Evolutionary conservation across 1,140 invertebrate genomes (phyloP).

Genomic region (Vanessa atalanta): DNA sequence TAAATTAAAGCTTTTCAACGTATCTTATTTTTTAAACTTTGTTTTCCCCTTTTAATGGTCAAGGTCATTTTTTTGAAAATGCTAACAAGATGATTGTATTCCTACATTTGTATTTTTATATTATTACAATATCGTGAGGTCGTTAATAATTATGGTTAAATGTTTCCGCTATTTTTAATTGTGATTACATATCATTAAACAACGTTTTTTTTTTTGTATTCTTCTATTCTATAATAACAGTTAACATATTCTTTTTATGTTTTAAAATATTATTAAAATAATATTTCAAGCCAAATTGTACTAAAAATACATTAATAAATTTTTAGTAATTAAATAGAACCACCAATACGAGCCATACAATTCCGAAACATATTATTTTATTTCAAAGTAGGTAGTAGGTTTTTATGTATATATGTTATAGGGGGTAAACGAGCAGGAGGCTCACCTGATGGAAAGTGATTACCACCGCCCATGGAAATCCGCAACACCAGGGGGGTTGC

Average conservation of each 20-base stretch:
- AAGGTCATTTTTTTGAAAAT: conserved; percentile 10
- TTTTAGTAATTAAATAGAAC: too few relatives aligned
- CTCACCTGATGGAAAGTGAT: too few relatives aligned
- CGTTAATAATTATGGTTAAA: neutral
- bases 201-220: neutral
- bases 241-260: neutral
- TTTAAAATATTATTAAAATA: neutral
- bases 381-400: too few relatives aligned
- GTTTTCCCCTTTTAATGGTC: neutral
- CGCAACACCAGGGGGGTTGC: too few relatives aligned
- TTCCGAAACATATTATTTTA: too few relatives aligned
- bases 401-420: too few relatives aligned
- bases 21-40: neutral
- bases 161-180: conserved; percentile 6
- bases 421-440: too few relatives aligned
- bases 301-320: too few relatives aligned
- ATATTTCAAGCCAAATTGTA: too few relatives aligned
- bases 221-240: neutral
- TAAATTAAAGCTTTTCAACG: neutral
- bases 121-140: conserved; percentile 11
- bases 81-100: neutral
- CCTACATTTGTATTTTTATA: neutral
- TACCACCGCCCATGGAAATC: too few relatives aligned
- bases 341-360: too few relatives aligned
- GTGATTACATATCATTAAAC: neutral